phyloP scores from a whole-genome alignment of 2,797 vertebrate species.

The Chlorospingus flavigularis region DNA sequence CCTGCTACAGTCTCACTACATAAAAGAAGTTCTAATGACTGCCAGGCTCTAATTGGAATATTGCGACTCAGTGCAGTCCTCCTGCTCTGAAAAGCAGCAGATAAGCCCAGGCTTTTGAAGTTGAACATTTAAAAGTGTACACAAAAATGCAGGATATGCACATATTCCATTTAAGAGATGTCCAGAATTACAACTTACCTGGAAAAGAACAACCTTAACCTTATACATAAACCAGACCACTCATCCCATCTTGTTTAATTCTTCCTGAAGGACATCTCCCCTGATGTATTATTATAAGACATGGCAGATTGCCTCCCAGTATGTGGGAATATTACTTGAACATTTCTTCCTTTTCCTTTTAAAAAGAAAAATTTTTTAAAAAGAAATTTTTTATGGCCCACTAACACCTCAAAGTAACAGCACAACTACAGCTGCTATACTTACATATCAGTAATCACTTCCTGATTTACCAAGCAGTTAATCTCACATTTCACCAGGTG shows the following conservation, averaged over 20 bases:
- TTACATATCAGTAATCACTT: background rate
- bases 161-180: background rate
- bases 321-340: background rate
- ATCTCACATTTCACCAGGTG: background rate
- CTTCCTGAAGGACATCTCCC: background rate
- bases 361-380: background rate
- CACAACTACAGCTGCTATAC: background rate
- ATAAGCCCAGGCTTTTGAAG: accelerated
- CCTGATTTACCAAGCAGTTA: background rate
- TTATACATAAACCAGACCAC: background rate
- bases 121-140: accelerated
- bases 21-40: background rate
- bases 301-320: background rate
- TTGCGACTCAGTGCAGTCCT: background rate
- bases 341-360: background rate
- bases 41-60: background rate
- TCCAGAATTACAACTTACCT: background rate
- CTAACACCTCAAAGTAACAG: background rate
- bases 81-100: background rate
- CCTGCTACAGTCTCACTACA: background rate
- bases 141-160: background rate
- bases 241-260: background rate
- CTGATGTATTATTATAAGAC: background rate
- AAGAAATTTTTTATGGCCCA: background rate
- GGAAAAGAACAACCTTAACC: background rate